Percentiles rank a stretch among this genome's conserved stretches.
phyloP scores from a whole-genome alignment of 2,888 invertebrate species.

The Boloria selene region DNA sequence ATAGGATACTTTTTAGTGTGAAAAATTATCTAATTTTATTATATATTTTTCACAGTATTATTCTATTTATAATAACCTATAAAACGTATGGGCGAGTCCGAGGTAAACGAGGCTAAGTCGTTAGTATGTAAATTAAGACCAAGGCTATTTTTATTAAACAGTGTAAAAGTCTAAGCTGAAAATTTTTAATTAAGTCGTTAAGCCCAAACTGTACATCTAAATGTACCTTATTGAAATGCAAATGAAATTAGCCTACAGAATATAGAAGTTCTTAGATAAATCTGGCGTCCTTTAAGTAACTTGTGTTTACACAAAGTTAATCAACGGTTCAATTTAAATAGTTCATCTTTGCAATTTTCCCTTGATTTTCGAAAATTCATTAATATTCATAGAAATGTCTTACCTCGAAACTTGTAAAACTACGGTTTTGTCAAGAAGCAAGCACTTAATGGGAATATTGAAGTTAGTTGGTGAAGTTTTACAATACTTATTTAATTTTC shows the following conservation, averaged over 20 bases:
- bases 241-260: constrained; percentile 21
- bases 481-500: no score
- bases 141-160: no score
- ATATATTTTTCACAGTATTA: no score
- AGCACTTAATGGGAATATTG: no score
- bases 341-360: constrained; percentile 32
- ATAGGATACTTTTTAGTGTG: no score
- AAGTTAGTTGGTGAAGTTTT: no score
- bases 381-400: constrained; percentile 23
- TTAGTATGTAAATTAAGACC: no score
- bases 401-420: not conserved
- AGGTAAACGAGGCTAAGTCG: no score
- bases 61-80: no score
- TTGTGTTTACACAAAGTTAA: constrained; percentile 37
- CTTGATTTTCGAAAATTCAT: constrained; percentile 25
- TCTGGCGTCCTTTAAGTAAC: constrained; percentile 37
- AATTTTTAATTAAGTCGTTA: not conserved
- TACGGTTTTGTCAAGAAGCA: no score
- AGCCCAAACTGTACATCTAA: constrained; percentile 13
- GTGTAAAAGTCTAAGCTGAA: not conserved
- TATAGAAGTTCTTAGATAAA: constrained; percentile 30
- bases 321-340: constrained; percentile 37
- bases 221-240: constrained; percentile 11
- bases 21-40: no score
- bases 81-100: no score